These are phyloP conservation scores for Hippocampus abdominalis DNA, from an alignment of 2,113 vertebrate species.

Conservation along the genomic window DNA sequence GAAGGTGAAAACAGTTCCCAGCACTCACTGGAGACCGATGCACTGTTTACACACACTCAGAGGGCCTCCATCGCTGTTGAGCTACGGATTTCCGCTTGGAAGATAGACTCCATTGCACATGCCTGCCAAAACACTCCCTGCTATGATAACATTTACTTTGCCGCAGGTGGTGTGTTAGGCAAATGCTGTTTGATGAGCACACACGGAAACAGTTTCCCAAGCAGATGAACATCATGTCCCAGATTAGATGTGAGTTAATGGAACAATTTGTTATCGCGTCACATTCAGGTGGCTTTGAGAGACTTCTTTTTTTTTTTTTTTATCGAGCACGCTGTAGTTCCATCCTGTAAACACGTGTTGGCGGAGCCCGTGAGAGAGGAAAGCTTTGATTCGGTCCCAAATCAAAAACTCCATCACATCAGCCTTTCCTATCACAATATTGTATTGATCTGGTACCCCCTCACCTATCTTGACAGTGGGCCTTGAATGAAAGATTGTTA, in stretches of 20 bases:
- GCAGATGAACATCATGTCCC: slow-evolving; percentile 9
- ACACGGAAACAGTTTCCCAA: slow-evolving; percentile 20
- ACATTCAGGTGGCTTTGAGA: slow-evolving; percentile 44
- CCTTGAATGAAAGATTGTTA: slow-evolving; percentile 15
- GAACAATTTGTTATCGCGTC: slow-evolving; percentile 47
- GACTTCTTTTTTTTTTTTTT: slow-evolving; percentile 36
- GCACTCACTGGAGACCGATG: slow-evolving; percentile 16
- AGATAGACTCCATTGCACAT: slow-evolving; percentile 18
- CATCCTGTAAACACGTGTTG: slow-evolving; percentile 16
- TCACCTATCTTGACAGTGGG: slow-evolving; percentile 10
- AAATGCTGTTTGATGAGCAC: slow-evolving; percentile 31
- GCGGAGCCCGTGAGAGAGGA: slow-evolving; percentile 16
- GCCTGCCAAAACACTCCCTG: slow-evolving; percentile 26
- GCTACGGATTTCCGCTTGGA: slow-evolving; percentile 36
- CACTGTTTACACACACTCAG: slow-evolving; percentile 46
- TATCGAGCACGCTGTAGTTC: neutral
- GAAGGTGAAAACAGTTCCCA: slow-evolving; percentile 24
- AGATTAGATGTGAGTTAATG: slow-evolving; percentile 34
- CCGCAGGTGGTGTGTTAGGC: slow-evolving; percentile 29
- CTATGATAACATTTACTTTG: slow-evolving; percentile 54
- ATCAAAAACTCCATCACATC: slow-evolving; percentile 62
- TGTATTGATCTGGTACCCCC: slow-evolving; percentile 11
- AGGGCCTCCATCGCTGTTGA: slow-evolving; percentile 29
- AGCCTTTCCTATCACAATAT: slow-evolving; percentile 32
- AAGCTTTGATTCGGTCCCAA: slow-evolving; percentile 27